These are phyloP conservation scores for Heliconius charithonia DNA, from an alignment of 2,888 invertebrate genomes.

Conservation along the genomic window DNA sequence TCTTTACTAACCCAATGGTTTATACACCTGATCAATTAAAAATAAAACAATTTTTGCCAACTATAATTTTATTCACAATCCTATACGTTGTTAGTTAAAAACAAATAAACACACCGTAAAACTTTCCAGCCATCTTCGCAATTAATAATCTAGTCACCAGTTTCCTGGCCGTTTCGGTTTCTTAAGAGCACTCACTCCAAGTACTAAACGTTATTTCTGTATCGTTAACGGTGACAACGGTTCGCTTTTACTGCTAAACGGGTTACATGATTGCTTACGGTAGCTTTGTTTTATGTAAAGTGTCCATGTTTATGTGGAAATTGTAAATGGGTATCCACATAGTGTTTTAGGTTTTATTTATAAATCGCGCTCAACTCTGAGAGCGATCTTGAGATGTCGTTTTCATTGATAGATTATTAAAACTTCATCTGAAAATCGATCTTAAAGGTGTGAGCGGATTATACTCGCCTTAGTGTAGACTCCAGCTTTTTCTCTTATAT, in stretches of 20 bases:
- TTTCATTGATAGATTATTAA: too few relatives aligned
- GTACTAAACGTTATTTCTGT: conserved; percentile 44
- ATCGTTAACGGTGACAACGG: conserved; percentile 45
- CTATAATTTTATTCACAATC: background rate
- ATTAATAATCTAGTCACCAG: conserved; percentile 38
- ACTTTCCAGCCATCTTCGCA: conserved; percentile 41
- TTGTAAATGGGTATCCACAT: background rate
- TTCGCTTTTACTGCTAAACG: conserved; percentile 46
- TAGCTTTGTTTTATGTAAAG: conserved; percentile 36
- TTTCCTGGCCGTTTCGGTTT: conserved; percentile 37
- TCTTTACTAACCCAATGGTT: background rate
- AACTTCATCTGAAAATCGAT: too few relatives aligned
- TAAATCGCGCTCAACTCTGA: too few relatives aligned
- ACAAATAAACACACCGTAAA: conserved; percentile 19
- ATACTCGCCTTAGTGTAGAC: too few relatives aligned
- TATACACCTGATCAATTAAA: background rate
- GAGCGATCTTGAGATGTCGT: too few relatives aligned
- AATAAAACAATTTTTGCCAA: background rate
- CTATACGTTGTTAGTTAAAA: conserved; percentile 12
- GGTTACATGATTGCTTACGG: conserved; percentile 41
- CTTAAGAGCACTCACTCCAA: conserved; percentile 37
- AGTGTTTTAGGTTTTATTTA: background rate
- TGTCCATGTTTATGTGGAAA: conserved; percentile 24
- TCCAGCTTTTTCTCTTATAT: too few relatives aligned
- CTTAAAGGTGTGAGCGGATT: too few relatives aligned